Conservation (phyloP, 2,113 vertebrate genomes). For the Chloroceryle aenea region DNA sequence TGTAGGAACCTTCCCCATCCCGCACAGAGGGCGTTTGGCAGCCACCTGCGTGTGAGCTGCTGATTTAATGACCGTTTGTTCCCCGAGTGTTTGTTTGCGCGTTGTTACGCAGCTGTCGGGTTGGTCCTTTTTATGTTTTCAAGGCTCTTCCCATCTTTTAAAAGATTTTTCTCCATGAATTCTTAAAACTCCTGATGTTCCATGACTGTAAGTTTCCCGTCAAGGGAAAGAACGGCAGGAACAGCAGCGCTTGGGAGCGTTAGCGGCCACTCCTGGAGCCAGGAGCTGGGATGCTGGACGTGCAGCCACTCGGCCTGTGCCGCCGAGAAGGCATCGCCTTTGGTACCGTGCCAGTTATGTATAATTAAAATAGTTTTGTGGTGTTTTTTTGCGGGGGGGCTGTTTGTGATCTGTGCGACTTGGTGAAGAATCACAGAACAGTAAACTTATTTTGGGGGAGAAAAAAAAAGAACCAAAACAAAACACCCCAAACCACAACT, state of each 20-base stretch:
- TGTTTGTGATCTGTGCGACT: not conserved
- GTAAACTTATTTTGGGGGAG: not conserved
- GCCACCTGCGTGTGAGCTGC: not conserved
- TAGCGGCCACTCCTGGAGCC: not conserved
- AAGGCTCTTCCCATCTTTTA: not conserved
- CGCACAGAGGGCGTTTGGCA: not conserved
- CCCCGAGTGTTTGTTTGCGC: not conserved
- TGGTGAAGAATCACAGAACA: no score
- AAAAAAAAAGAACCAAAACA: no score
- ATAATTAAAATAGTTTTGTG: not conserved
- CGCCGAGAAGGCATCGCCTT: rapidly evolving
- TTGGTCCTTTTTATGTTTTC: not conserved
- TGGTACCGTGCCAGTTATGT: rapidly evolving
- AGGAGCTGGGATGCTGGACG: not conserved
- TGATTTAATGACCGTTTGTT: not conserved
- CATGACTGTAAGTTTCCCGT: not conserved
- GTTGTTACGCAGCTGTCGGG: not conserved
- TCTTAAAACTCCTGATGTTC: not conserved
- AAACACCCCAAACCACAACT: not conserved
- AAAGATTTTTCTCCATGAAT: not conserved
- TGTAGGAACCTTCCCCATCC: not conserved
- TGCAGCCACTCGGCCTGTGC: not conserved
- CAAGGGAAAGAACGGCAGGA: rapidly evolving
- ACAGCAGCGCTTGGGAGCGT: rapidly evolving
- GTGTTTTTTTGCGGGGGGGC: rapidly evolving